Percentiles rank a stretch among this genome's conserved stretches.
These are phyloP conservation scores for Ptyas mucosa DNA, from an alignment of 2,113 vertebrate genomes.

Conservation along the genomic window DNA sequence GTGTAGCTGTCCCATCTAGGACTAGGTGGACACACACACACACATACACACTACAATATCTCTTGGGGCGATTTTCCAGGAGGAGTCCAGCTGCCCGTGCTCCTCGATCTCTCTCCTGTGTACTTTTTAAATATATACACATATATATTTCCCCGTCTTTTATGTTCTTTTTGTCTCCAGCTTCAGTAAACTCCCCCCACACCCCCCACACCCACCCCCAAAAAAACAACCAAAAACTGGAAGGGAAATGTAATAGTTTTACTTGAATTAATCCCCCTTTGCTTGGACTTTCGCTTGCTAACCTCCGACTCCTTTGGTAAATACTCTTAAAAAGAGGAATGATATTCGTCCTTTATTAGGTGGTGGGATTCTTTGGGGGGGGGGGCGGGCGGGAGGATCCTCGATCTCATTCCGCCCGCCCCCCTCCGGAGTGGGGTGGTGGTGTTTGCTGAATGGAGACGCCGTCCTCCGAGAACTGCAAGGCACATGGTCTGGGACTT, in stretches of 20 bases:
- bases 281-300: background rate
- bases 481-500: constrained; percentile 20
- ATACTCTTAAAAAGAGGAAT: background rate
- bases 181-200: background rate
- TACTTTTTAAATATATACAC: background rate
- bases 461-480: background rate
- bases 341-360: background rate
- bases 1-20: background rate
- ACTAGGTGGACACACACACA: no score
- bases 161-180: background rate
- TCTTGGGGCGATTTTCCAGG: background rate
- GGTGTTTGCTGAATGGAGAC: background rate
- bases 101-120: background rate
- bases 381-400: background rate
- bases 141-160: background rate
- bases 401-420: background rate
- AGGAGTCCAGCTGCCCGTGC: background rate
- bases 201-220: background rate
- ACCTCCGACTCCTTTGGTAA: background rate
- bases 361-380: background rate
- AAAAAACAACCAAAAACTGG: background rate
- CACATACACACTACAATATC: background rate
- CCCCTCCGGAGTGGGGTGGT: no score
- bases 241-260: background rate
- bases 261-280: background rate